These are phyloP conservation scores for Natator depressus DNA, from an alignment of 2,113 vertebrate genomes.

Conservation along the genomic window DNA sequence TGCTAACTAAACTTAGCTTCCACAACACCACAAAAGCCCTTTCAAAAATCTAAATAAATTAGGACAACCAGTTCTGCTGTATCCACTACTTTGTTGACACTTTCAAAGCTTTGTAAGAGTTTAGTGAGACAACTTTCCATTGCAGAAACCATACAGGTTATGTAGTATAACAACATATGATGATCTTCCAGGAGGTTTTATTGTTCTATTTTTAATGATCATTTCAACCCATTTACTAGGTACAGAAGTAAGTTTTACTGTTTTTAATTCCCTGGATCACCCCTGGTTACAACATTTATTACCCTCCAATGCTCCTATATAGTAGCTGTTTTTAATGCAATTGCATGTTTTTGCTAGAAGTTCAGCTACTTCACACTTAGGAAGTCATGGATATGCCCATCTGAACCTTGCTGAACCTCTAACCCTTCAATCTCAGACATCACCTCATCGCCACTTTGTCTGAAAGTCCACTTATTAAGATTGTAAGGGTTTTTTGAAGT, in stretches of 20 bases:
- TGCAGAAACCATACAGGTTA: not conserved
- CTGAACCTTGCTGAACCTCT: not conserved
- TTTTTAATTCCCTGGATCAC: too few species aligned
- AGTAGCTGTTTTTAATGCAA: not conserved
- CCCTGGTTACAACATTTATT: not conserved
- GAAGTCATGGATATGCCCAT: not conserved
- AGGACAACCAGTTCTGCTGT: not conserved
- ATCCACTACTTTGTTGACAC: not conserved
- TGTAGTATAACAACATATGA: not conserved
- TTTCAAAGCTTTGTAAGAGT: not conserved
- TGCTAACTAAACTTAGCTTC: too few species aligned
- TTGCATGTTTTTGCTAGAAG: not conserved
- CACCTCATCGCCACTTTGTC: not conserved
- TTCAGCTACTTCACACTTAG: not conserved
- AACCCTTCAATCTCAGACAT: not conserved
- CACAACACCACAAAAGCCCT: not conserved
- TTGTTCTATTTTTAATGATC: not conserved
- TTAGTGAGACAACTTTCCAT: not conserved
- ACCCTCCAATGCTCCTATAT: not conserved
- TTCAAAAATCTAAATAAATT: not conserved
- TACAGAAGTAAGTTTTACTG: too few species aligned
- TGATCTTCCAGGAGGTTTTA: not conserved
- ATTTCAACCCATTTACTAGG: not conserved
- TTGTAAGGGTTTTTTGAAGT: not conserved
- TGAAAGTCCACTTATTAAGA: not conserved